These are phyloP conservation scores for Platalea minor DNA, from an alignment of 2,797 vertebrate genomes.

Conservation along the genomic window DNA sequence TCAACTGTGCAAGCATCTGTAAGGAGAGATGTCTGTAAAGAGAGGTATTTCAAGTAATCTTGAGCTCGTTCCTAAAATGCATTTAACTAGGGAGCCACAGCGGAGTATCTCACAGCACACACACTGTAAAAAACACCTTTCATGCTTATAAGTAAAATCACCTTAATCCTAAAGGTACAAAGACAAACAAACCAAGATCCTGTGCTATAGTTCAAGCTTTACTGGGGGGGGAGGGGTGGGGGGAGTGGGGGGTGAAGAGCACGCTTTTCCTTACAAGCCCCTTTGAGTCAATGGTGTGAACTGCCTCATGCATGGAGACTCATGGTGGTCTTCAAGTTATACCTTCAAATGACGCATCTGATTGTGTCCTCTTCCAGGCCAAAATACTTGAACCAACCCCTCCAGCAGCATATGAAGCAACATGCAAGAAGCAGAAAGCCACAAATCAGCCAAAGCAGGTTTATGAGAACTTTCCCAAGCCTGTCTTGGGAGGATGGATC, in stretches of 20 bases:
- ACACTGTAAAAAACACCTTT: background rate
- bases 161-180: background rate
- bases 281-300: background rate
- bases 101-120: background rate
- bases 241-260: no score
- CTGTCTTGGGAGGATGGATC: background rate
- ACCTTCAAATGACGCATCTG: background rate
- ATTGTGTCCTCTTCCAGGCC: background rate
- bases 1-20: background rate
- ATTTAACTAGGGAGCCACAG: background rate
- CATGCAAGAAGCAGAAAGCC: fast-evolving
- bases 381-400: background rate
- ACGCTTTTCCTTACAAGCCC: background rate
- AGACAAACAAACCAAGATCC: background rate
- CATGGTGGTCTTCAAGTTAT: background rate
- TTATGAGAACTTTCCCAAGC: background rate
- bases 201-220: background rate
- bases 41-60: background rate
- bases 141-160: background rate
- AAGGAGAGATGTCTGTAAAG: background rate
- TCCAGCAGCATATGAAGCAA: background rate
- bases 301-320: background rate
- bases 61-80: background rate
- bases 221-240: no score
- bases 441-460: background rate